These are phyloP conservation scores for Drosophila fulvimacula DNA, from an alignment of 2,888 invertebrate genomes.

Conservation along the genomic window DNA sequence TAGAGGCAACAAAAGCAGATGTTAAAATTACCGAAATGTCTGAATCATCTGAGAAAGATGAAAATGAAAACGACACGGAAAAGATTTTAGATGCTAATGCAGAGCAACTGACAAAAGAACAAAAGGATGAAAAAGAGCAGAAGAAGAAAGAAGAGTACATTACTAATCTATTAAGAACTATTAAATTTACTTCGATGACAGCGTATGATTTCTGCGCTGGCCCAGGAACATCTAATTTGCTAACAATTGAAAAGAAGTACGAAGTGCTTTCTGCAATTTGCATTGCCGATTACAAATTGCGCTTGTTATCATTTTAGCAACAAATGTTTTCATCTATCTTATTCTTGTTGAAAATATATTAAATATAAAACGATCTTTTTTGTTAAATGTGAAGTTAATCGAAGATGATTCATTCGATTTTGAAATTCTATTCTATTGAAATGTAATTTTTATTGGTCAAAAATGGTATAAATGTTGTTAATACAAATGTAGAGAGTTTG, in stretches of 20 bases:
- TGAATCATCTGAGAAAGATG: slow-evolving; percentile 11
- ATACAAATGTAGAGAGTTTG: slow-evolving; percentile 61
- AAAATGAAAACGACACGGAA: slow-evolving; percentile 24
- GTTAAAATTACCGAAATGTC: not conserved
- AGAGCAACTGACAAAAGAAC: not conserved
- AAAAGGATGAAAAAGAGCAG: slow-evolving; percentile 11
- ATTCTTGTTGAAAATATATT: not conserved
- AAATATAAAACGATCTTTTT: not conserved
- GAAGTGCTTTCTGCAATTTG: slow-evolving; percentile 44
- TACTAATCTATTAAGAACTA: slow-evolving; percentile 27
- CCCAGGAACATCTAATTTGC: slow-evolving; percentile 46
- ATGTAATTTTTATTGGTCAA: slow-evolving; percentile 33
- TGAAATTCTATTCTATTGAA: slow-evolving; percentile 17
- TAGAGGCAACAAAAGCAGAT: not conserved
- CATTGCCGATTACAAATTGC: slow-evolving; percentile 36
- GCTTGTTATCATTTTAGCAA: slow-evolving; percentile 4
- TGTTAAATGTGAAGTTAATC: not conserved
- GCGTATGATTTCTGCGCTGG: slow-evolving; percentile 54
- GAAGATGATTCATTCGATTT: not conserved
- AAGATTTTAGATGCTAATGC: not conserved
- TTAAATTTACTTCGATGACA: slow-evolving; percentile 43
- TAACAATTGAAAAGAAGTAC: slow-evolving; percentile 42
- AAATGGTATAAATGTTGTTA: slow-evolving; percentile 38
- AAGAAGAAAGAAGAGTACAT: slow-evolving; percentile 31
- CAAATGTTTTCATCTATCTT: not conserved